Conservation (phyloP, 2,888 invertebrate genomes). For the Sesamia inferens region DNA sequence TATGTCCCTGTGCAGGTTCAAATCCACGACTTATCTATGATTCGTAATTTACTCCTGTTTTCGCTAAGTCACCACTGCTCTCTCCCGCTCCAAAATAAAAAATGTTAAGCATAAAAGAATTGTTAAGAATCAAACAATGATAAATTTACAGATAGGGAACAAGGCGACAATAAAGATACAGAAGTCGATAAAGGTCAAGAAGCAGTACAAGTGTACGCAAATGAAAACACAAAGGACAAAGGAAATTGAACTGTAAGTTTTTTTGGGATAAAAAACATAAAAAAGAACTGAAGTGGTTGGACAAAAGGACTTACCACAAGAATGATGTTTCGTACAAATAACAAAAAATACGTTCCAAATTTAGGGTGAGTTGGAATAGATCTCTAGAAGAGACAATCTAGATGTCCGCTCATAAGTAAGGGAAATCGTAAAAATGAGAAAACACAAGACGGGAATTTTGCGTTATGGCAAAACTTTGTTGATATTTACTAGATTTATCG, state of each 20-base stretch:
- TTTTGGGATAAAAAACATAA: constrained; percentile 14
- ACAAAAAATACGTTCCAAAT: constrained; percentile 47
- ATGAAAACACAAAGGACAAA: constrained; percentile 14
- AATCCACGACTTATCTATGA: not conserved
- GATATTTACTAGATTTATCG: constrained; percentile 11
- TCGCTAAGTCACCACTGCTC: not conserved
- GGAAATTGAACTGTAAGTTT: constrained; percentile 18
- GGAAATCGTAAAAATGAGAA: constrained; percentile 40
- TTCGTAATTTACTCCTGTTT: not conserved
- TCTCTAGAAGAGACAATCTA: constrained; percentile 31
- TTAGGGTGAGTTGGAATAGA: constrained; percentile 34
- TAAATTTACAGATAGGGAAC: not conserved
- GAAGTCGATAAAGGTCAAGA: constrained; percentile 9
- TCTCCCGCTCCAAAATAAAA: not conserved
- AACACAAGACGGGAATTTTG: constrained; percentile 26
- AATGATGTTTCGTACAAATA: constrained; percentile 33
- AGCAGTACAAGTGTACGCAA: constrained; percentile 21
- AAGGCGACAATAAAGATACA: not conserved
- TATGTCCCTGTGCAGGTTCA: not conserved
- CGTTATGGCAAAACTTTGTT: constrained; percentile 22
- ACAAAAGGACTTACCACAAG: constrained; percentile 19
- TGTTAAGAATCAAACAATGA: not conserved
- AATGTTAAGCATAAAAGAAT: not conserved
- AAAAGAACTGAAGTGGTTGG: constrained; percentile 17
- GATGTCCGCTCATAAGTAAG: constrained; percentile 35